Evolutionary conservation across 2,113 vertebrate species (phyloP).

Genomic region (Calypte anna): DNA sequence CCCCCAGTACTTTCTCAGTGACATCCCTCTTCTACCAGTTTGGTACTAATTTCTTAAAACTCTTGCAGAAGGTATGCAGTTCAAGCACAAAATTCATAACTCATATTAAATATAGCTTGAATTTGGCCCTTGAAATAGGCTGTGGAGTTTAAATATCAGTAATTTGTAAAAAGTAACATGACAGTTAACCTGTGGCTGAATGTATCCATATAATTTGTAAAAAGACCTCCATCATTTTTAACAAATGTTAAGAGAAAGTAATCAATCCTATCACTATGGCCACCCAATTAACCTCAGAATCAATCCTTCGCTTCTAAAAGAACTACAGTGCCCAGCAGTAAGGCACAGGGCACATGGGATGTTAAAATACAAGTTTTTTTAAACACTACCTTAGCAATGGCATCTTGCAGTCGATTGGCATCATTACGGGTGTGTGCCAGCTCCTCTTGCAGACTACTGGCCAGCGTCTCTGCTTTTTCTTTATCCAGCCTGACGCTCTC

Average conservation of each 20-base stretch:
- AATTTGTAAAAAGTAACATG: neutral
- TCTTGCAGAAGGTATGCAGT: neutral
- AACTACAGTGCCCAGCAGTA: neutral
- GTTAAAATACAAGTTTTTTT: neutral
- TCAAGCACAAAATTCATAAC: neutral
- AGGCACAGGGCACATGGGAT: fast-evolving
- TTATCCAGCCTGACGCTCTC: conserved; percentile 90
- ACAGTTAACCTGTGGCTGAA: neutral
- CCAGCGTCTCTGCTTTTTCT: conserved; percentile 89
- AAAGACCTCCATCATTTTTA: neutral
- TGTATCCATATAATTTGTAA: neutral
- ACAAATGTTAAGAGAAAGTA: neutral
- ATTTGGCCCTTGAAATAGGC: neutral
- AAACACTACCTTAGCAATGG: conserved; percentile 86
- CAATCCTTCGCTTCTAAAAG: neutral
- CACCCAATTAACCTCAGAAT: neutral
- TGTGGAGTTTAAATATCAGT: neutral
- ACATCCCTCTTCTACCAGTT: neutral
- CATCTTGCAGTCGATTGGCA: conserved; percentile 84
- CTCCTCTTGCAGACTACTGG: conserved; percentile 85
- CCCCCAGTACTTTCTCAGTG: neutral
- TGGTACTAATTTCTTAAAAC: neutral
- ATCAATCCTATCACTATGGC: neutral
- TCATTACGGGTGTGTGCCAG: conserved; percentile 86
- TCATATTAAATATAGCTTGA: neutral